Percentiles rank a stretch among this genome's conserved stretches.
phyloP scores from a whole-genome alignment of 1,140 invertebrate genomes.

The Alviniconcha marisindica region DNA sequence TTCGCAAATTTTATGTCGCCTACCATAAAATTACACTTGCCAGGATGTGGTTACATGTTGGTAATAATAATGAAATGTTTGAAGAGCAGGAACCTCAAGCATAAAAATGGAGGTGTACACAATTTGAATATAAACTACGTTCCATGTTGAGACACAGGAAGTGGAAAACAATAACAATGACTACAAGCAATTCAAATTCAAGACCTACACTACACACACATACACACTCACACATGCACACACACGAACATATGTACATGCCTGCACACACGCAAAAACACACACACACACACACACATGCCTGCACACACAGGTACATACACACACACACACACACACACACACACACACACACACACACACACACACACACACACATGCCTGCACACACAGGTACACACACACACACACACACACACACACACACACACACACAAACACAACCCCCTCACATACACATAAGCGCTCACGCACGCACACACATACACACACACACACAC shows the following conservation, averaged over 20 bases:
- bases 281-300: not conserved
- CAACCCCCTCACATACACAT: not conserved
- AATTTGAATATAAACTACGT: too few relatives aligned
- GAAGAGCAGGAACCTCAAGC: too few relatives aligned
- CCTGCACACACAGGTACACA: not conserved
- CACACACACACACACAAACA: not conserved
- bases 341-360: constrained; percentile 8
- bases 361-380: constrained; percentile 13
- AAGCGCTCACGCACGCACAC: not conserved
- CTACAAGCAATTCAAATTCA: too few relatives aligned
- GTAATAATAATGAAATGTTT: too few relatives aligned
- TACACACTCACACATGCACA: too few relatives aligned
- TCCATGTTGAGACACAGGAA: too few relatives aligned
- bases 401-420: not conserved
- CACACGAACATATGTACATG: not conserved
- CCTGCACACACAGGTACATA: not conserved
- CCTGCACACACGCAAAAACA: not conserved
- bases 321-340: not conserved
- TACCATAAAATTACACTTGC: too few relatives aligned
- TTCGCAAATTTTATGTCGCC: too few relatives aligned
- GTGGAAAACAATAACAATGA: too few relatives aligned
- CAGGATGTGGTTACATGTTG: too few relatives aligned
- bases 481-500: not conserved
- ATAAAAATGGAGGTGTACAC: too few relatives aligned
- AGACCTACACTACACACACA: too few relatives aligned